Base-by-base conservation (phyloP, 2,888 invertebrate genomes). In the Frankliniella fusca region DNA sequence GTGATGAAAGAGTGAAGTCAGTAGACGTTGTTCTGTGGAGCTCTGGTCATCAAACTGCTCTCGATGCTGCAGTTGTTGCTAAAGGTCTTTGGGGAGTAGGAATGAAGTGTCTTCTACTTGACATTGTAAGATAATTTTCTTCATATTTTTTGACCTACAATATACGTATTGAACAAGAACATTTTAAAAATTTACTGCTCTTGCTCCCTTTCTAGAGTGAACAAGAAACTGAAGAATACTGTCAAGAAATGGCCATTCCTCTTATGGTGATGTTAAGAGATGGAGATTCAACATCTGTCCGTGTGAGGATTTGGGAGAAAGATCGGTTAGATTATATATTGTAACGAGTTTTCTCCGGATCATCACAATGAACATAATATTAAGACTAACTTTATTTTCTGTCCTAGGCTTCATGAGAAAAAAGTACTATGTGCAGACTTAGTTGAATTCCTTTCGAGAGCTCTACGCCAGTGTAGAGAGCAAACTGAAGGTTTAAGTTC, bases 21-120 rank as follows among this genome's bases (percentile, higher is more conserved):
- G 89, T 92, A 28, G 93, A 94, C 86, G 92, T 92, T 0, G 90
- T 93, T 0, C 91, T 96, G 85, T 93, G 92, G 88, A 92, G 90
- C 12, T 87, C 94, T 83, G 90, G 84, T 90, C 92, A 80, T 88
- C 92, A 10, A 90, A 88, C 89, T 86, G 89, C 85, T 88, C 90
- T 87, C 89, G 91, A 91, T 85, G 90, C 90, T 86, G 88, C 89
- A 2, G 87, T 88, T 84, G 88, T 90, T 82, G 85, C 85, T 18
- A 84, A 84, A 76, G 91, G 93, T 80, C 89, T 97, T 18, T 95
- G 97, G 95, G 89, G 90, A 0, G 90, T 91, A 0, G 94, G 94
- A 0, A 90, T 94, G 82, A 90, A 90, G 83, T 91, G 92, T 28
- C 91, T 91, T 50, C 89, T 92, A 82, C 89, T 93, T 48, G 93